These are phyloP conservation scores for Augochlorella aurata DNA, from an alignment of 2,888 invertebrate genomes.

Conservation along the genomic window DNA sequence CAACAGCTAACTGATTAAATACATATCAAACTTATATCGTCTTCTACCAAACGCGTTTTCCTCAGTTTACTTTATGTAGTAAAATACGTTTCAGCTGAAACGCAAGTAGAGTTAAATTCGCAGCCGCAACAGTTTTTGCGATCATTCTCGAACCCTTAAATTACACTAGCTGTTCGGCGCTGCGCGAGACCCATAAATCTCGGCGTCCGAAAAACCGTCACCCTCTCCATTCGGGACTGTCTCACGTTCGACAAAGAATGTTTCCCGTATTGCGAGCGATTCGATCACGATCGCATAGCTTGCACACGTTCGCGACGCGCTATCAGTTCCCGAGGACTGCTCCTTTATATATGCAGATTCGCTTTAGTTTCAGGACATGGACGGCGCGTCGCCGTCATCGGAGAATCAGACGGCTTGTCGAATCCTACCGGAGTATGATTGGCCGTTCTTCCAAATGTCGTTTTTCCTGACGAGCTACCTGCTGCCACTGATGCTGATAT, in stretches of 20 bases:
- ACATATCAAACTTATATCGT: too few relatives aligned
- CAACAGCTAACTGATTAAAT: too few relatives aligned
- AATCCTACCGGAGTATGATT: conserved; percentile 76
- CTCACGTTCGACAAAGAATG: conserved; percentile 1
- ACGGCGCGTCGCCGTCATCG: conserved; percentile 49
- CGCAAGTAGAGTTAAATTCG: not conserved
- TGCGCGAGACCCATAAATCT: not conserved
- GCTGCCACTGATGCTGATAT: conserved; percentile 92
- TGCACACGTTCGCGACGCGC: not conserved
- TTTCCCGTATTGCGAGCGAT: not conserved
- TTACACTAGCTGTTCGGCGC: not conserved
- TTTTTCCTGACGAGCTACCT: conserved; percentile 95
- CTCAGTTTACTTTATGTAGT: too few relatives aligned
- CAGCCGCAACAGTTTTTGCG: not conserved
- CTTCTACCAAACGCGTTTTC: too few relatives aligned
- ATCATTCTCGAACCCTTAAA: not conserved
- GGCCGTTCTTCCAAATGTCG: conserved; percentile 87
- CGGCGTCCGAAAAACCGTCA: not conserved
- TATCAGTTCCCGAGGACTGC: conserved; percentile 11
- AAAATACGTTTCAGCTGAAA: too few relatives aligned
- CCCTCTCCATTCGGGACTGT: not conserved
- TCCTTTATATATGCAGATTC: conserved; percentile 64
- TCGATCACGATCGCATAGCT: not conserved
- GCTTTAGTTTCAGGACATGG: conserved; percentile 69
- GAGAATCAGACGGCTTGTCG: conserved; percentile 74